phyloP scores from a whole-genome alignment of 2,113 vertebrate species.

The Oryzias woworae region DNA sequence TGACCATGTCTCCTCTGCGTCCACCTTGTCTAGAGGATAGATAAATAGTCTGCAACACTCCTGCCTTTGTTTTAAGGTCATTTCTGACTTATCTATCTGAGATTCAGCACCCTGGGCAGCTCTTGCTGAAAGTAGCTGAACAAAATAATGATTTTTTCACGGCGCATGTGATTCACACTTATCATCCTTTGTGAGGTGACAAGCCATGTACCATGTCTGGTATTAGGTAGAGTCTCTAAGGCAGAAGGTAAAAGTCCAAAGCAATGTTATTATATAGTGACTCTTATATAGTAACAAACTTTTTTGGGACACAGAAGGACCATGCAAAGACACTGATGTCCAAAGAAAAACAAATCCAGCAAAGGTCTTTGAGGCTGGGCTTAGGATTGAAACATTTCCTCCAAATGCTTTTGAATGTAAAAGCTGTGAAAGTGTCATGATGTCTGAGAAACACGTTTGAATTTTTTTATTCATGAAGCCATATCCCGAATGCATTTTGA shows the following conservation, averaged over 20 bases:
- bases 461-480: no score
- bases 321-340: no score
- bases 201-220: conserved; percentile 45
- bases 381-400: no score
- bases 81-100: conserved; percentile 66
- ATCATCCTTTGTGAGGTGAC: conserved; percentile 55
- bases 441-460: no score
- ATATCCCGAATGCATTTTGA: background rate
- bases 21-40: conserved; percentile 48
- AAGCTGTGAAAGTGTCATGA: no score
- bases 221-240: conserved; percentile 53
- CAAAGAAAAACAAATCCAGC: no score
- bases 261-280: conserved; percentile 37
- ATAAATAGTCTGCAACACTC: conserved; percentile 34
- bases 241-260: conserved; percentile 20
- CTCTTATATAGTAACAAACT: no score
- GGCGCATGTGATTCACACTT: conserved; percentile 67
- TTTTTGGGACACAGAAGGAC: no score
- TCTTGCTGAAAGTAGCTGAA: conserved; percentile 69
- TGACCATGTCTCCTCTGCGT: conserved; percentile 32
- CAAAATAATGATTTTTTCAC: conserved; percentile 75
- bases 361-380: no score
- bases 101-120: conserved; percentile 61
- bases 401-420: no score
- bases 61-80: conserved; percentile 70